Percentiles rank a stretch among this genome's conserved stretches.
These are phyloP conservation scores for Oophaga pumilio DNA, from an alignment of 2,113 vertebrate genomes.

Conservation along the genomic window DNA sequence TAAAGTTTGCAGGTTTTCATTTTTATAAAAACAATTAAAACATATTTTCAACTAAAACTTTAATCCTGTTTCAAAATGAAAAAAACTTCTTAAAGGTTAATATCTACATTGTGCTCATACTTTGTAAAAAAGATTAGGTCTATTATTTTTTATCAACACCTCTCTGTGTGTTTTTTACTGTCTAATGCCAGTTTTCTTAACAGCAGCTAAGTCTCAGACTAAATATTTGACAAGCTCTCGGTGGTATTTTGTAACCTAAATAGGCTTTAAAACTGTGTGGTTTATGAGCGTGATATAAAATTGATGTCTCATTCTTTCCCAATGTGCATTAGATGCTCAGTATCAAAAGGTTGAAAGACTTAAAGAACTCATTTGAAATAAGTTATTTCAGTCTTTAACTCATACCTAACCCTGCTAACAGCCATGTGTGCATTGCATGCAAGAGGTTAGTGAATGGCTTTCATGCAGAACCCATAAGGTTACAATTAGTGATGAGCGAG, in stretches of 20 bases:
- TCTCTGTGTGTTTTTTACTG: conserved; percentile 23
- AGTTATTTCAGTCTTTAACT: not conserved
- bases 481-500: too few species aligned
- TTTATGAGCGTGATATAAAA: conserved; percentile 7
- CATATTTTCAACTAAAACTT: conserved; percentile 3
- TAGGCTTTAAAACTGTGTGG: conserved; percentile 28
- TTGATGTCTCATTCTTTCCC: not conserved
- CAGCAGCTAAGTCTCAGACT: conserved; percentile 20
- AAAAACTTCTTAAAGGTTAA: conserved; percentile 1
- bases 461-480: too few species aligned
- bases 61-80: conserved; percentile 17
- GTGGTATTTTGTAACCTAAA: conserved; percentile 28
- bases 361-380: not conserved
- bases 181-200: conserved; percentile 23
- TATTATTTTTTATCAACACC: conserved; percentile 28
- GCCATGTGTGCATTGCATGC: not conserved
- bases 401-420: not conserved
- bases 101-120: conserved; percentile 16
- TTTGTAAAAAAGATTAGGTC: conserved; percentile 9
- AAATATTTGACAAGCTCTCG: not conserved
- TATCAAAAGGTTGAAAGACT: conserved; percentile 7
- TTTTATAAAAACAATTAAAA: conserved; percentile 28
- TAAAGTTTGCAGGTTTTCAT: conserved; percentile 7
- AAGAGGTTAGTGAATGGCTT: not conserved
- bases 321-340: conserved; percentile 6